Evolutionary conservation across 2,888 invertebrate species (phyloP), one percentile per base, ranked within the genome.

Genomic region (Automeris io): DNA sequence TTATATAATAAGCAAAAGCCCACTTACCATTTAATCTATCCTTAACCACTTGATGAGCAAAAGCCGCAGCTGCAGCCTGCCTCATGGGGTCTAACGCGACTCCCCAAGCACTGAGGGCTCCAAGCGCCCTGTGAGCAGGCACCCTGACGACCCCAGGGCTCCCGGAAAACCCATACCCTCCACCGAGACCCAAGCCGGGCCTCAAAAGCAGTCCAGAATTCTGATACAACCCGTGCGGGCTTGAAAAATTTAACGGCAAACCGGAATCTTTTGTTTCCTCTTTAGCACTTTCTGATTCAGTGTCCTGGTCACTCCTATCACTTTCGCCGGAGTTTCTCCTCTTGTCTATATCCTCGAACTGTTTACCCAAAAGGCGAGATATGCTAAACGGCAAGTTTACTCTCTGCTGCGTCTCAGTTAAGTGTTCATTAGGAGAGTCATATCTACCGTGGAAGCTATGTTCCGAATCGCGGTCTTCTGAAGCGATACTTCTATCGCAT

Each of bases 11-110:
- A 39, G 37, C 16, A n/a, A n/a, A n/a, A n/a, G n/a, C n/a, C n/a
- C 29, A 43, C 91, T 90, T 79, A 94, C 94, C 94, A 81, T 93
- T 93, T 57, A 94, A 78, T 78, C 94, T 88, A 73, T 94, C 94
- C 78, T 94, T 94, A 57, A 94, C 93, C 63, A 94, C 92, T 78
- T 93, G 93, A 60, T 93, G 91, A 2, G 93, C 93, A 66, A 93
- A 90, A 34, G 93, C 93, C 1, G 93, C 93, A 0, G 90, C 90
- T 11, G 88, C 91, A 41, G 89, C 91, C 56, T 89, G 91, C 62
- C 89, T 82, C 86, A 89, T 90, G 32, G 89, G 88, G 52, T 91
- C 90, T 54, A 91, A 75, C 35, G 90, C 90, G 41, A 91, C 87
- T 18, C 88, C 87, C 75, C 90, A 87, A 32, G 89, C 88, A 5